Conservation (phyloP, 2,797 vertebrate species). For the Cichlasoma orientale region DNA sequence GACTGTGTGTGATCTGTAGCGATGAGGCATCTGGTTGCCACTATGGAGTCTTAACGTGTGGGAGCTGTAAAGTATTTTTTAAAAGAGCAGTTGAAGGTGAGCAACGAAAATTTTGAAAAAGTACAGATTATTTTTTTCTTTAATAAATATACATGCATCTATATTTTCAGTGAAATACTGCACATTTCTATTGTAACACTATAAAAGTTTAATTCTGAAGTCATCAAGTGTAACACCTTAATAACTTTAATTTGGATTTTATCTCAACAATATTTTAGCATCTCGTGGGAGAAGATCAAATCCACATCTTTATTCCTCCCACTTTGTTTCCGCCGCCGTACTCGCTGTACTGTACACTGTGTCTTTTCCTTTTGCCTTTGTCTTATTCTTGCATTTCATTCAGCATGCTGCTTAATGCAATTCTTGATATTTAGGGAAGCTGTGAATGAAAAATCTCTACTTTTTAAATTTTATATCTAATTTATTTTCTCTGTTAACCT, state of each 20-base stretch:
- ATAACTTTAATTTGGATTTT: background rate
- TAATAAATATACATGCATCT: background rate
- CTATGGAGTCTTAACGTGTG: constrained; percentile 96
- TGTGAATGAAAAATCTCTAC: background rate
- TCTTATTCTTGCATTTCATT: background rate
- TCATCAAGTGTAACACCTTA: background rate
- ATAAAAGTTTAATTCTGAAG: background rate
- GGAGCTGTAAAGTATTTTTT: constrained; percentile 99
- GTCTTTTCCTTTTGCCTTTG: background rate
- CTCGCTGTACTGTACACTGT: background rate
- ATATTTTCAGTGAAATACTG: background rate
- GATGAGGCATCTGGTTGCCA: constrained; percentile 98
- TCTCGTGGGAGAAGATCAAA: background rate
- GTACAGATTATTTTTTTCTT: background rate
- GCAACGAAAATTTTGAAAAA: constrained; percentile 18
- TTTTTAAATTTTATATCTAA: background rate
- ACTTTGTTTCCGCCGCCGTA: background rate
- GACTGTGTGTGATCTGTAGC: constrained; percentile 93
- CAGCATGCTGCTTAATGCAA: background rate
- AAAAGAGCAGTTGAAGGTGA: constrained; percentile 98
- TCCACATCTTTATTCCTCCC: background rate
- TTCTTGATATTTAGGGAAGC: background rate
- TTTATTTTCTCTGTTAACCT: background rate
- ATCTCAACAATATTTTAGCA: background rate
- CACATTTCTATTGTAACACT: background rate